Conservation (phyloP, 2,888 invertebrate genomes). For the Tenthredo scrophulariae region DNA sequence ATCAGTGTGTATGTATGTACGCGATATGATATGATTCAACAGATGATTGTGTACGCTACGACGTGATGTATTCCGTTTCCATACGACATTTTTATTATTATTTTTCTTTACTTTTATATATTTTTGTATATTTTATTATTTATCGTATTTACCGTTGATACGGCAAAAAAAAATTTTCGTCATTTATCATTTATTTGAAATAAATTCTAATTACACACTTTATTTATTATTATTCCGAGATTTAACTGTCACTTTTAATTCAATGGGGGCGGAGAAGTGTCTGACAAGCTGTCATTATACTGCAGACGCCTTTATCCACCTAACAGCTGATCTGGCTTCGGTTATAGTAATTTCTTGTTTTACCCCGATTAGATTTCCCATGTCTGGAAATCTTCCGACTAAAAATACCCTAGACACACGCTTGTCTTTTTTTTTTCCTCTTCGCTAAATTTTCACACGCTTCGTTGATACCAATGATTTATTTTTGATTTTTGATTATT, state of each 20-base stretch:
- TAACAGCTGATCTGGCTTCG: not conserved
- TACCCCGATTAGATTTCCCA: not conserved
- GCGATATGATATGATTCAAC: slow-evolving; percentile 7
- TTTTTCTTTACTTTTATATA: not conserved
- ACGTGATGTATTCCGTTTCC: not conserved
- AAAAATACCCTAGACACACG: slow-evolving; percentile 7
- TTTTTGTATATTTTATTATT: not conserved
- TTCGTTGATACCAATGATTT: not conserved
- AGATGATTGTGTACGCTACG: slow-evolving; percentile 3
- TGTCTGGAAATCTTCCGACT: not conserved
- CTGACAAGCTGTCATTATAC: slow-evolving; percentile 28
- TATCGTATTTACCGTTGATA: not conserved
- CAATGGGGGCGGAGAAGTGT: slow-evolving; percentile 14
- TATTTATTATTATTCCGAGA: not conserved
- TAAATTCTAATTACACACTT: not conserved
- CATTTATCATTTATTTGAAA: not conserved
- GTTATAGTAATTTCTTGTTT: slow-evolving; percentile 1
- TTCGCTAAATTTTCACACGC: not conserved
- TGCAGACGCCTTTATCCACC: slow-evolving; percentile 43
- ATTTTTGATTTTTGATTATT: not conserved
- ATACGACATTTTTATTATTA: not conserved
- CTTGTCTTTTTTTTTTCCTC: not conserved
- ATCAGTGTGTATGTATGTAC: not conserved
- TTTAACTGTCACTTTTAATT: slow-evolving; percentile 21
- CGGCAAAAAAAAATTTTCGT: not conserved